These are phyloP conservation scores for Rhabdophis nuchalis DNA, from an alignment of 2,797 vertebrate species.

Conservation along the genomic window DNA sequence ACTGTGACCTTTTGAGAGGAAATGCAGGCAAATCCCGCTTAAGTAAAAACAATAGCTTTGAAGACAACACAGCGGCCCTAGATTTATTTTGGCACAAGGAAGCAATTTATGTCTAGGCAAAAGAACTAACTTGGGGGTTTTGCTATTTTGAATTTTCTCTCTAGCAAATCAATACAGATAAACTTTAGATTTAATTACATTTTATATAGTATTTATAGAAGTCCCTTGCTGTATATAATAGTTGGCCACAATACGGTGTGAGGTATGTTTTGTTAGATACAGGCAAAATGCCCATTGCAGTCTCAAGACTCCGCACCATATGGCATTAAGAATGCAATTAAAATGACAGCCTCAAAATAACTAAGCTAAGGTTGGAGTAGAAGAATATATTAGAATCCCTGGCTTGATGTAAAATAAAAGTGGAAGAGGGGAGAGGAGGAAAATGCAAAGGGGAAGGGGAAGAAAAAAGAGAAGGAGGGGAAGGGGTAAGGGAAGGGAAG, in stretches of 20 bases:
- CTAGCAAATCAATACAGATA: constrained; percentile 7
- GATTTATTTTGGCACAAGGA: constrained; percentile 6
- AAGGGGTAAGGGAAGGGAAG: neutral
- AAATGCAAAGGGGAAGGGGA: neutral
- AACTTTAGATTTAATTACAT: neutral
- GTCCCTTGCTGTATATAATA: constrained; percentile 6
- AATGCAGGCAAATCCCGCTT: constrained; percentile 13
- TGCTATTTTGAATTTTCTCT: constrained; percentile 8
- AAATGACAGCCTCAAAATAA: constrained; percentile 35
- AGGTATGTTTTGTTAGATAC: constrained; percentile 7
- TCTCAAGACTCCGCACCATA: neutral
- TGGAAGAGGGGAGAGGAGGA: neutral
- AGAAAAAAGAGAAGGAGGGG: neutral
- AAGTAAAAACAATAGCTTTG: neutral
- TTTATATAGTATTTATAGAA: constrained; percentile 10
- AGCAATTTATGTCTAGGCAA: constrained; percentile 30
- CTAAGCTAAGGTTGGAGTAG: neutral
- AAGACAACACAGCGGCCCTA: neutral
- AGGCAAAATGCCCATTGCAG: neutral
- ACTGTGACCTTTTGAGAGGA: neutral
- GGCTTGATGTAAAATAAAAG: neutral
- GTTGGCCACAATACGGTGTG: constrained; percentile 4
- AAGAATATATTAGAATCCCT: neutral
- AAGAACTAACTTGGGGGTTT: constrained; percentile 31
- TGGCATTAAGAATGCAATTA: neutral